A percentile compares a stretch with the other conserved stretches of the same genome.
phyloP scores from a whole-genome alignment of 1,140 invertebrate genomes.

The Drosophila oshimai region DNA sequence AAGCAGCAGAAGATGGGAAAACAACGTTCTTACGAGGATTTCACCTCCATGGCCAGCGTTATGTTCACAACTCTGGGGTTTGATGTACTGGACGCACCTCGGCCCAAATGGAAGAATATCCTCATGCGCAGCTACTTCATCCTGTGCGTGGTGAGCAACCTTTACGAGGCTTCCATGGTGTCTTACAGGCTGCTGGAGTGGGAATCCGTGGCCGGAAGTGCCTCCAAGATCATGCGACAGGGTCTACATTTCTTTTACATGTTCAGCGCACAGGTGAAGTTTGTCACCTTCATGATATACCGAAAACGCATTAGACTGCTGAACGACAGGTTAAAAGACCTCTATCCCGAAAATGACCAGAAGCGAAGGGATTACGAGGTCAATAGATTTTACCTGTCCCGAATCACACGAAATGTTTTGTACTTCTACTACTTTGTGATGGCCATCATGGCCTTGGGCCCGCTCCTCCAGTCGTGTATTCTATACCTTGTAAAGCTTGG shows the following conservation, averaged over 20 bases:
- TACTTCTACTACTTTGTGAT: slow-evolving; percentile 30
- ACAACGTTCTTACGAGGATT: slow-evolving; percentile 39
- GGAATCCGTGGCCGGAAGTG: slow-evolving; percentile 27
- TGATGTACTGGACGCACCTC: slow-evolving; percentile 35
- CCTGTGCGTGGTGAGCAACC: slow-evolving; percentile 18
- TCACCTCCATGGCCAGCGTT: slow-evolving; percentile 38
- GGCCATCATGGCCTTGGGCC: neutral
- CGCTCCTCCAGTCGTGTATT: slow-evolving; percentile 10
- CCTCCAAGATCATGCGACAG: slow-evolving; percentile 34
- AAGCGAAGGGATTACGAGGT: slow-evolving; percentile 14
- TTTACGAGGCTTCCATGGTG: slow-evolving; percentile 27
- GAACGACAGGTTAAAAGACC: neutral
- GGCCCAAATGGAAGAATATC: slow-evolving; percentile 13
- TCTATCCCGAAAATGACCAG: slow-evolving; percentile 17
- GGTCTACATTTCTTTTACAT: slow-evolving; percentile 29
- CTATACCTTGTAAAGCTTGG: neutral
- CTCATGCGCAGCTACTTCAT: slow-evolving; percentile 13
- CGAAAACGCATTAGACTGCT: neutral
- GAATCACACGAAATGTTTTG: slow-evolving; percentile 5
- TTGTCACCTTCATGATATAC: slow-evolving; percentile 31
- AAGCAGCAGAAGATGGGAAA: neutral
- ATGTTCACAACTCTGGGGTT: slow-evolving; percentile 44
- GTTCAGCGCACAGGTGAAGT: slow-evolving; percentile 36
- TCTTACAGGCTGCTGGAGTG: slow-evolving; percentile 25
- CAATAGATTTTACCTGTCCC: slow-evolving; percentile 37